Conservation (phyloP, 92 coral and sea anemone species). For the Plumapathes pennacea region DNA sequence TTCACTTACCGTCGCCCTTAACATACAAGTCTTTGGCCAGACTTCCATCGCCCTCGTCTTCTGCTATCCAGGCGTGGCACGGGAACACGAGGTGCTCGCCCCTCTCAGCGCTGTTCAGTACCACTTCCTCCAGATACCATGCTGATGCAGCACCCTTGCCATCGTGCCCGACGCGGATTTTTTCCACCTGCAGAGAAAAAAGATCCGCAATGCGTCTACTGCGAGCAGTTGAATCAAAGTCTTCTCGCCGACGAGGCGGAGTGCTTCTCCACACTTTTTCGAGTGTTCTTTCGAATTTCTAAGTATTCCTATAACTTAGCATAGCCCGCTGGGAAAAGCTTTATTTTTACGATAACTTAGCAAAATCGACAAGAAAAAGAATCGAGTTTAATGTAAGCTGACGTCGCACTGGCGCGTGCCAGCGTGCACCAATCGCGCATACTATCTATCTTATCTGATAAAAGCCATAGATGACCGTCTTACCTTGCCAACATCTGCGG, state of each 20-base stretch:
- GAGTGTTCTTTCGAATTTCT: too few relatives aligned
- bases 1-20: conserved; percentile 48
- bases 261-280: too few relatives aligned
- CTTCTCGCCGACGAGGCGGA: too few relatives aligned
- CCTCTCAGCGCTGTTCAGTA: conserved; percentile 82
- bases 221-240: too few relatives aligned
- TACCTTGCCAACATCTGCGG: conserved; percentile 96
- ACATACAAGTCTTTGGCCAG: conserved; percentile 77
- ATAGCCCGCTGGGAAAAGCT: too few relatives aligned
- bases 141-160: conserved; percentile 77
- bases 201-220: too few relatives aligned
- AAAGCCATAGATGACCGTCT: background rate
- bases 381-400: too few relatives aligned
- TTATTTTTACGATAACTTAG: background rate
- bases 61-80: conserved; percentile 87
- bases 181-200: conserved; percentile 69
- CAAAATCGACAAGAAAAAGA: too few relatives aligned
- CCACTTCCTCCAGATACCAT: conserved; percentile 96
- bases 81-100: conserved; percentile 98
- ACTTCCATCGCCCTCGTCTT: conserved; percentile 60
- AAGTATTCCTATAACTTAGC: too few relatives aligned
- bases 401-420: too few relatives aligned
- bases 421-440: too few relatives aligned
- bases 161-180: conserved; percentile 90
- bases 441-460: too few relatives aligned